Conservation (phyloP, 1,140 invertebrate species). For the Cyphomyrmex costatus region DNA sequence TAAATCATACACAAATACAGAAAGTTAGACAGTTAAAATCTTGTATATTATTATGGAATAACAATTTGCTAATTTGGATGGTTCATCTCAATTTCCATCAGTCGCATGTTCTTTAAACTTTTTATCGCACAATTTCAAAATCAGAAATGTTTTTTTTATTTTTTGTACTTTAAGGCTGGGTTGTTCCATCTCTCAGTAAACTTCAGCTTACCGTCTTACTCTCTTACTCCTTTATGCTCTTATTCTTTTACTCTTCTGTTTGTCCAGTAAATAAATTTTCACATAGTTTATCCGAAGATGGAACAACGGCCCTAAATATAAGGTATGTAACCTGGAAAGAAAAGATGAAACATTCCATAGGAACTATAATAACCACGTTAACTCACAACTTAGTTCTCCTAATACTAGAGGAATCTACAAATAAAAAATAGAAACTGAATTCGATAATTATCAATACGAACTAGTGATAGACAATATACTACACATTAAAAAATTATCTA, state of each 20-base stretch:
- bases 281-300: no score
- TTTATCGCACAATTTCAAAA: background rate
- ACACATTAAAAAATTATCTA: no score
- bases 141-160: background rate
- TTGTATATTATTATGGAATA: slow-evolving; percentile 4
- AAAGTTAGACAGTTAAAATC: background rate
- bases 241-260: no score
- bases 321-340: background rate
- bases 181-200: no score
- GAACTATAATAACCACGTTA: background rate
- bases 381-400: background rate
- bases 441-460: no score
- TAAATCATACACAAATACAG: background rate
- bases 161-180: background rate
- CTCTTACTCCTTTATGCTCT: no score
- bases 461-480: no score
- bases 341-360: background rate
- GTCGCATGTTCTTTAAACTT: background rate
- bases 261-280: no score
- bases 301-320: no score
- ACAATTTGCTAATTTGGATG: background rate
- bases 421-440: no score
- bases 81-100: background rate
- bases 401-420: no score
- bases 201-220: no score